Conservation (phyloP, 2,797 vertebrate genomes). For the Neosilurus hyrtlii region DNA sequence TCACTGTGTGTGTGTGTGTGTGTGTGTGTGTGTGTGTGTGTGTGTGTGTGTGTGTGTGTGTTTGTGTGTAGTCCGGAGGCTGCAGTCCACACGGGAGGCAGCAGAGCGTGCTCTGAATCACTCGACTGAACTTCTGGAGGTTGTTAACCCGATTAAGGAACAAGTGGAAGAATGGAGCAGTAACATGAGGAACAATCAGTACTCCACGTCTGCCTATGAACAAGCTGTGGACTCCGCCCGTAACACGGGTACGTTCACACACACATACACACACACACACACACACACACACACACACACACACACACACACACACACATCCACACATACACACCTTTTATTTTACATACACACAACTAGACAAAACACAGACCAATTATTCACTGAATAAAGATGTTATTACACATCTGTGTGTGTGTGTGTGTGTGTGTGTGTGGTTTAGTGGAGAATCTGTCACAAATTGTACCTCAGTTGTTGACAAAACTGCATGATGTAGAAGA, state of each 20-base stretch:
- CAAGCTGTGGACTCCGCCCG: slow-evolving; percentile 79
- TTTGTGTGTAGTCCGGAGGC: slow-evolving; percentile 70
- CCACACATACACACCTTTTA: neutral
- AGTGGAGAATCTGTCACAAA: slow-evolving; percentile 86
- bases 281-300: neutral
- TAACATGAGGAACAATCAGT: slow-evolving; percentile 81
- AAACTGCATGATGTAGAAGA: slow-evolving; percentile 88
- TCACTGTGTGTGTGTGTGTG: neutral
- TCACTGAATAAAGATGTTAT: neutral
- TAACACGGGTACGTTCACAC: slow-evolving; percentile 80
- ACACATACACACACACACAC: slow-evolving; percentile 6
- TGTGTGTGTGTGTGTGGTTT: slow-evolving; percentile 41
- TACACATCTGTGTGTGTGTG: neutral
- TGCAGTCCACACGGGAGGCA: slow-evolving; percentile 76
- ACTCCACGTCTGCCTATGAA: slow-evolving; percentile 79
- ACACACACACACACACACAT: neutral
- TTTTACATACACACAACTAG: neutral
- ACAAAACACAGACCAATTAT: neutral
- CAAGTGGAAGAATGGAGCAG: slow-evolving; percentile 81
- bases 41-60: slow-evolving; percentile 11
- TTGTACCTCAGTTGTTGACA: slow-evolving; percentile 85
- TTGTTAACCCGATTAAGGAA: slow-evolving; percentile 75
- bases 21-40: neutral
- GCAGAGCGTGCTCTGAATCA: slow-evolving; percentile 76
- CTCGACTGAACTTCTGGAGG: slow-evolving; percentile 73